Percentiles rank a stretch among this genome's conserved stretches.
Evolutionary conservation across 2,113 vertebrate genomes (phyloP).

Genomic region (Dicentrarchus labrax): DNA sequence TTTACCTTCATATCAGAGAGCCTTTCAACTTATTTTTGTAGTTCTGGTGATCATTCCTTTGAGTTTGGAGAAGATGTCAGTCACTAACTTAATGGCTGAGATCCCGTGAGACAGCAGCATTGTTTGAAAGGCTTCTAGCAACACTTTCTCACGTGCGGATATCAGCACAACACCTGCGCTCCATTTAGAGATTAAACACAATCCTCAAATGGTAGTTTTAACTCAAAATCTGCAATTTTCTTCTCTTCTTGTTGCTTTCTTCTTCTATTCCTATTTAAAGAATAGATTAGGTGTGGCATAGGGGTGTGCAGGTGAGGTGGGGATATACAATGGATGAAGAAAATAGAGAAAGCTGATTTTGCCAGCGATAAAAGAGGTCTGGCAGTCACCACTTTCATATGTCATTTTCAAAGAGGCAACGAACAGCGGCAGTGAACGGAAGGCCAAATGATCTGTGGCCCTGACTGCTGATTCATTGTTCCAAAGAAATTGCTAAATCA

Average conservation of each 20-base stretch:
- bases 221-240: constrained; percentile 8
- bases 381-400: background rate
- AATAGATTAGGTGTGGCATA: background rate
- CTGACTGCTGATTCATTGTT: background rate
- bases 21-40: background rate
- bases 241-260: background rate
- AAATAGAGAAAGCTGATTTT: background rate
- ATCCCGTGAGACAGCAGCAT: background rate
- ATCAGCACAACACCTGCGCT: background rate
- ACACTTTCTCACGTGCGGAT: background rate
- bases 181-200: background rate
- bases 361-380: background rate
- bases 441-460: background rate
- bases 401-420: constrained; percentile 1
- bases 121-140: background rate
- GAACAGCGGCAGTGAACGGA: background rate
- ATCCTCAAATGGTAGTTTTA: constrained; percentile 1
- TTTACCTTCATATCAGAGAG: background rate
- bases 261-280: background rate
- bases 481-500: background rate
- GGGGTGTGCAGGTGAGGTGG: background rate
- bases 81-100: background rate
- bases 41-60: background rate
- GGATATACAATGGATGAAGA: background rate
- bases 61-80: constrained; percentile 14